Base-by-base conservation (phyloP, 2,797 vertebrate species). In the Garrulus glandarius region DNA sequence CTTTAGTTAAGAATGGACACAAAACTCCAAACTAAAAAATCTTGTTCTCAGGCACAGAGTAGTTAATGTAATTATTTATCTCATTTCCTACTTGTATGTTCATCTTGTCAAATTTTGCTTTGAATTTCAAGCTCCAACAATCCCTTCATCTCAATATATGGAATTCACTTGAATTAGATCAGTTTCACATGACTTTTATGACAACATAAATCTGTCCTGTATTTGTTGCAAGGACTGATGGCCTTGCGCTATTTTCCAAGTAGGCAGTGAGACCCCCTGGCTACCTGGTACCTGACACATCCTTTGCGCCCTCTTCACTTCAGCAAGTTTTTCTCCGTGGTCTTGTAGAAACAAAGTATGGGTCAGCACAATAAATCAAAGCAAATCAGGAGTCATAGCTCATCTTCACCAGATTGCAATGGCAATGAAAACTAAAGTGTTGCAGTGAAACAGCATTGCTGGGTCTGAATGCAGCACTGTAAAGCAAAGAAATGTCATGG, bases 361-460 rank as follows among this genome's bases (percentile, higher is more conserved):
- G 23, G 20, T 70, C 49, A 77, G 41, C 11, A 52, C 19, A 79
- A 41, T 50, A 72, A 92, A 84, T 43, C 59, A 57, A 72, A 47
- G 13, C 13, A 76, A 63, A 74, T 43, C 44, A 34, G 23, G 34
- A 84, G 9, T 39, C 84, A 36, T 1, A 68, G 22, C 26, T 89
- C 47, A 43, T 69, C 41, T 30, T 68, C n/a, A 12, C n/a, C 0
- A 0, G 18, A 43, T 34, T 4, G 0, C 57, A 68, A 4, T 19
- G 30, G 12, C 61, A 89, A 26, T 32, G 63, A 50, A 75, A 82
- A 22, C 17, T 21, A 0, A 61, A 89, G 46, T 61, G 39, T 43
- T 83, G 81, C 82, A 82, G 59, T 79, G 63, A 57, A 75, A 34
- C 30, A 44, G 21, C 39, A 32, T 27, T 60, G 7, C 37, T 57